Base-by-base conservation (phyloP, 1,140 invertebrate genomes). In the Macrotrachela quadricornifera region DNA sequence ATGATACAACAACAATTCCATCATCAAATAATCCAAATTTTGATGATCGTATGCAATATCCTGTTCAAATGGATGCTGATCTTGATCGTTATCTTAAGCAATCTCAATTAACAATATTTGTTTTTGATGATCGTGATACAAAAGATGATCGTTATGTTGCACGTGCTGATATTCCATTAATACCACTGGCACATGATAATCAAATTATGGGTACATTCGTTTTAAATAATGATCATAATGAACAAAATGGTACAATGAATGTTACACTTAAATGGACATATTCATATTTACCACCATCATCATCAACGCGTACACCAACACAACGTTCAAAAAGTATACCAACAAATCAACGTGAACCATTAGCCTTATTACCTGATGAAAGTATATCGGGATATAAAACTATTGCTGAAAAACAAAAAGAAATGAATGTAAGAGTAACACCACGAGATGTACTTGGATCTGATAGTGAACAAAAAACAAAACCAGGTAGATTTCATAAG, bases 101-200 rank as follows among this genome's bases (percentile, higher is more conserved):
- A 54, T 46, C 45, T 39, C 6, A 10, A 46, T 61, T 72, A 46
- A 58, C 63, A 45, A 60, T 72, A 11, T 73, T 65, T 59, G 63
- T 71, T 17, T 72, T 73, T 66, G 71, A 73, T 60, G 71, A 73
- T 51, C 63, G 63, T 17, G 68, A 72, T 55, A 66, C 66, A 17
- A 64, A 66, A 17, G 62, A 70, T 42, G 57, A 53, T 21, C 39
- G 63, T 1, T 71, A 70, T 57, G 50, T 73, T 36, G 70, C 71
- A 21, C 56, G 64, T 38, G 65, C 66, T 30, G 57, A 58, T 50
- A 57, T 73, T n/a, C 68, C 69, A 1, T 56, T 73, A 11, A 59
- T 72, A 47, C 57, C 68, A 11, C 54, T 73, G 18, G 61, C 63
- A 21, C 66, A 71, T 57, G 61, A 71, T 57, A 65, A 69, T 55